Evolutionary conservation across 2,113 vertebrate genomes (phyloP), one percentile per base, ranked within the genome.

Genomic region (Anoura caudifer): DNA sequence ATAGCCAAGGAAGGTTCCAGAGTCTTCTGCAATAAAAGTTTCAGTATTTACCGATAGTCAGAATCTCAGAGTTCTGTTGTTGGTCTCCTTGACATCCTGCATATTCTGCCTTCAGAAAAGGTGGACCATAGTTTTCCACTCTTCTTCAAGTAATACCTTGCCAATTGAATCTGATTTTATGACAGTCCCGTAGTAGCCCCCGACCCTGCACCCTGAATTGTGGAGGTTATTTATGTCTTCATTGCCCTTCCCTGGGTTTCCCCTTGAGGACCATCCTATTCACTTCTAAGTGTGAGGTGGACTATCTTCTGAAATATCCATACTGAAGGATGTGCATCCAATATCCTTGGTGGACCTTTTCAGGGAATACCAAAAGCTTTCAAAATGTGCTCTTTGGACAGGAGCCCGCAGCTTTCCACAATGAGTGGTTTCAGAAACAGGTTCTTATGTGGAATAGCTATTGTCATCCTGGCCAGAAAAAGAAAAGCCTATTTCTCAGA

Each of bases 381-480:
- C 1, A 26, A 89, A 95, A 92, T 87, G 65, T 47, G 20, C 83
- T 70, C 38, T 89, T 81, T 92, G 97, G 97, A 61, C 19, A 50
- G 16, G n/a, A 24, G 67, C 87, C 94, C 87, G 72, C 41, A 43
- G 87, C 84, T 86, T 70, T 45, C 83, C 50, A 80, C 45, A 11
- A 80, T 95, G 81, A 91, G 19, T 83, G 28, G 0, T 94, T 97
- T 98, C 73, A 84, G 92, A 83, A 97, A 85, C 45, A 81, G 70
- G 83, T 63, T 54, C 61, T 67, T 86, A 5, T 87, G 76, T 83
- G 10, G 84, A 85, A 61, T 33, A 13, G 52, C 59, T 79, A 77
- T 82, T 90, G 90, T 94, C 87, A 89, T 93, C 36, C 19, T 4
- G 59, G 59, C 94, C 95, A 96, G 96, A 92, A 63, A 0, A 56